These are phyloP conservation scores for Cyclopterus lumpus DNA, from an alignment of 2,797 vertebrate species.

Conservation along the genomic window DNA sequence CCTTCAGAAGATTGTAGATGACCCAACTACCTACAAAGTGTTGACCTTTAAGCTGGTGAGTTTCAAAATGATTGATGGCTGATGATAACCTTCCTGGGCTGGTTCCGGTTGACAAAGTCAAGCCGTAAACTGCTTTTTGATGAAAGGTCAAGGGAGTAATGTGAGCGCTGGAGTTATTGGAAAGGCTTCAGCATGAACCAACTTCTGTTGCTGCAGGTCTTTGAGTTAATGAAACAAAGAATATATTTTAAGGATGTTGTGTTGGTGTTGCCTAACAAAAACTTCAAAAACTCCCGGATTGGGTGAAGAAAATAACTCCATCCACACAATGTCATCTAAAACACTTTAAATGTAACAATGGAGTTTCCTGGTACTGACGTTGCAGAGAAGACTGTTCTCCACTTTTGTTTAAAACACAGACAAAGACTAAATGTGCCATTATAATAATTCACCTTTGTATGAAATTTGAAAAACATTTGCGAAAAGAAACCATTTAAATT, in stretches of 20 bases:
- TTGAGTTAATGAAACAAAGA: not conserved
- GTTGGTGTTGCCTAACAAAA: not conserved
- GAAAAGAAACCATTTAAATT: slow-evolving; percentile 33
- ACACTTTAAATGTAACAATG: not conserved
- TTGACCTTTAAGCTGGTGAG: slow-evolving; percentile 99
- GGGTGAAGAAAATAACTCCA: not conserved
- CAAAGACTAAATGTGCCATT: slow-evolving; percentile 2
- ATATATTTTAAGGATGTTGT: slow-evolving; percentile 6
- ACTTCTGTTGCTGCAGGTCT: not conserved
- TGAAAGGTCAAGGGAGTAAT: slow-evolving; percentile 32
- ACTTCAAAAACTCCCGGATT: too few species aligned
- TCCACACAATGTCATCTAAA: not conserved
- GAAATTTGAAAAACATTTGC: slow-evolving; percentile 13
- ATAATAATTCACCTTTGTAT: slow-evolving; percentile 6
- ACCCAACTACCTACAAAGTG: slow-evolving; percentile 95
- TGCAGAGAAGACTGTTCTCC: not conserved
- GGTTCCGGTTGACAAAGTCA: slow-evolving; percentile 7
- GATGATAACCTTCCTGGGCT: slow-evolving; percentile 11
- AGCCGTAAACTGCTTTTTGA: slow-evolving; percentile 37
- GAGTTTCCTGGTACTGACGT: not conserved
- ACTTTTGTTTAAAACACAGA: not conserved
- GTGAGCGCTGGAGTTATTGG: slow-evolving; percentile 32
- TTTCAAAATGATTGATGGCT: slow-evolving; percentile 67
- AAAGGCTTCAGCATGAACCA: slow-evolving; percentile 18
- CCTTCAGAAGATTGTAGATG: slow-evolving; percentile 99